These are phyloP conservation scores for Pelecanoides urinatrix DNA, from an alignment of 2,113 vertebrate species.

Conservation along the genomic window DNA sequence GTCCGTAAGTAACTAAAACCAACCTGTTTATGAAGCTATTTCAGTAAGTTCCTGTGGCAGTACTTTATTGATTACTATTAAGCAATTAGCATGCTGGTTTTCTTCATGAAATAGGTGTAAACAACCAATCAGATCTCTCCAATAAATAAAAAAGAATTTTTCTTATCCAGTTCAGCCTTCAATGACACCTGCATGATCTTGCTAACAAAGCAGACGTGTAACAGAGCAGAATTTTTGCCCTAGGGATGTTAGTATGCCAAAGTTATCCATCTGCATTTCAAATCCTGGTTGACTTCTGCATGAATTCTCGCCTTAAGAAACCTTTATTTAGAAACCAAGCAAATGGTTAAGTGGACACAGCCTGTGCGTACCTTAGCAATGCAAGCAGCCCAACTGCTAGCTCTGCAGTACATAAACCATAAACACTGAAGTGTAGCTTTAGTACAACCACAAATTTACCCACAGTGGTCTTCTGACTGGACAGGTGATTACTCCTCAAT, in stretches of 20 bases:
- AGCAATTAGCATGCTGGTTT: background rate
- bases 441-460: background rate
- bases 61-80: background rate
- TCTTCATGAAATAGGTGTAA: background rate
- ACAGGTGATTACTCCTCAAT: background rate
- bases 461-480: background rate
- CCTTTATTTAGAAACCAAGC: slow-evolving; percentile 6
- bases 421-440: background rate
- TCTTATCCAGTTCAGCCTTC: background rate
- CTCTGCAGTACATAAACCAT: background rate
- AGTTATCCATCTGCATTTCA: background rate
- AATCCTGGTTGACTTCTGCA: background rate
- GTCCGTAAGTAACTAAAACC: background rate
- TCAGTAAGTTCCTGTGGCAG: background rate
- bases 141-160: background rate
- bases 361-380: background rate
- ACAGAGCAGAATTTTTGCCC: background rate
- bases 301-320: background rate
- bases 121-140: background rate
- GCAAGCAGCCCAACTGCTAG: background rate
- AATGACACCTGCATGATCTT: slow-evolving; percentile 1
- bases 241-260: background rate
- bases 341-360: background rate
- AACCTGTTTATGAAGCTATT: background rate
- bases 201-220: slow-evolving; percentile 1